Evolutionary conservation across 2,888 invertebrate genomes (phyloP).

Genomic region (Erebia epiphron): DNA sequence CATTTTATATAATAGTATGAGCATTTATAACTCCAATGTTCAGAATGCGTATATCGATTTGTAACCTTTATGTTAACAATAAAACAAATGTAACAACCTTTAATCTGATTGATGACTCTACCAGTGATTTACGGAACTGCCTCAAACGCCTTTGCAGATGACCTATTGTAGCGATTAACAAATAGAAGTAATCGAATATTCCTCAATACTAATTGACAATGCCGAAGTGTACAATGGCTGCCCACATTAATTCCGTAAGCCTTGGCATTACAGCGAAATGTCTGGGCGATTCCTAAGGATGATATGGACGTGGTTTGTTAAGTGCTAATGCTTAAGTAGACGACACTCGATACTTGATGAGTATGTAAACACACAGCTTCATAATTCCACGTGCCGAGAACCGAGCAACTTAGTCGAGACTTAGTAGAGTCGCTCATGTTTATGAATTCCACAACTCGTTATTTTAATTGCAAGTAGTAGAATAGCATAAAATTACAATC

Average conservation of each 20-base stretch:
- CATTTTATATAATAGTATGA: neutral
- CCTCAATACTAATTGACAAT: slow-evolving; percentile 67
- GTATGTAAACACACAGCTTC: slow-evolving; percentile 40
- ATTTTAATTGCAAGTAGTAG: slow-evolving; percentile 22
- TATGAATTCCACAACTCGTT: slow-evolving; percentile 13
- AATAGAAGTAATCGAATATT: slow-evolving; percentile 54
- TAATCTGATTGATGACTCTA: slow-evolving; percentile 34
- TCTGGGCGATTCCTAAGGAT: slow-evolving; percentile 69
- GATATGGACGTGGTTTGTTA: slow-evolving; percentile 64
- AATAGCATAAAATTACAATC: slow-evolving; percentile 17
- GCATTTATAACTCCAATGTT: slow-evolving; percentile 10
- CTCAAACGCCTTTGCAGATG: slow-evolving; percentile 31
- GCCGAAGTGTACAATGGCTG: slow-evolving; percentile 60
- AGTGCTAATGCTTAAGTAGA: slow-evolving; percentile 59
- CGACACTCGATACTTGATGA: slow-evolving; percentile 60
- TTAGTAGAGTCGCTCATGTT: neutral
- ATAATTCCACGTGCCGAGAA: slow-evolving; percentile 6
- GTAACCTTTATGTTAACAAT: slow-evolving; percentile 25
- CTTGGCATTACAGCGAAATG: slow-evolving; percentile 72
- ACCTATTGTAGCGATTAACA: slow-evolving; percentile 41
- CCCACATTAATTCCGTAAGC: slow-evolving; percentile 64
- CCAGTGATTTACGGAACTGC: slow-evolving; percentile 35
- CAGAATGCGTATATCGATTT: slow-evolving; percentile 17
- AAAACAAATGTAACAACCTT: slow-evolving; percentile 27
- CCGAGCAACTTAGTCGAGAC: neutral